phyloP scores from a whole-genome alignment of 2,113 vertebrate genomes.

The Gallinago media region DNA sequence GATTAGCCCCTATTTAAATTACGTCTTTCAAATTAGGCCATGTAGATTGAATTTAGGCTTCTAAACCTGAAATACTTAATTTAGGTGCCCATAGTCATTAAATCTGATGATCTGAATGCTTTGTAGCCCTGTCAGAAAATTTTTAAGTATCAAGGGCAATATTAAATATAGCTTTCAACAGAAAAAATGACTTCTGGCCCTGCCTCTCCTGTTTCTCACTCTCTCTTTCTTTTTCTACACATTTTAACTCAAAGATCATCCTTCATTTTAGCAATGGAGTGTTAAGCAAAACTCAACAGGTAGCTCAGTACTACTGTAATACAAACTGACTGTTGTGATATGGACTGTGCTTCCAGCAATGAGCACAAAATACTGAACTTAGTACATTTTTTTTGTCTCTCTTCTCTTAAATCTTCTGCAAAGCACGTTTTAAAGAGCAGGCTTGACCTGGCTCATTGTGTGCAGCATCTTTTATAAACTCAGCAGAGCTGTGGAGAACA shows the following conservation, averaged over 20 bases:
- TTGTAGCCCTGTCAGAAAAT: not conserved
- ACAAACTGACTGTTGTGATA: not conserved
- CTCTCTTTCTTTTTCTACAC: not conserved
- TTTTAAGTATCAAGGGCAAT: not conserved
- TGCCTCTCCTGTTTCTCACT: not conserved
- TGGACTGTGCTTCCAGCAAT: not conserved
- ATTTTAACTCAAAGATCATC: not conserved
- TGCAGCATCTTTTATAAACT: not conserved
- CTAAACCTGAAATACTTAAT: not conserved
- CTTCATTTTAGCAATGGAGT: not conserved
- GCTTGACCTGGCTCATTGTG: not conserved
- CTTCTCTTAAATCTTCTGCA: not conserved
- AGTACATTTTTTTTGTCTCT: not conserved
- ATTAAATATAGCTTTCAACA: not conserved
- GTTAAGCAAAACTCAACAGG: not conserved
- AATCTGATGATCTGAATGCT: not conserved
- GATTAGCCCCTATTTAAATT: not conserved
- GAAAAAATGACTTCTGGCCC: not conserved
- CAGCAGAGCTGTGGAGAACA: not conserved
- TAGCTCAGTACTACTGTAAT: not conserved
- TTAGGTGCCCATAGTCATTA: slow-evolving; percentile 2
- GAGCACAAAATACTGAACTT: not conserved
- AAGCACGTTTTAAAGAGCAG: slow-evolving; percentile 1
- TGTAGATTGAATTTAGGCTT: not conserved
- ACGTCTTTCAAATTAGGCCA: not conserved